Base-by-base conservation (phyloP, 2,797 vertebrate genomes). In the Meda fulgida region DNA sequence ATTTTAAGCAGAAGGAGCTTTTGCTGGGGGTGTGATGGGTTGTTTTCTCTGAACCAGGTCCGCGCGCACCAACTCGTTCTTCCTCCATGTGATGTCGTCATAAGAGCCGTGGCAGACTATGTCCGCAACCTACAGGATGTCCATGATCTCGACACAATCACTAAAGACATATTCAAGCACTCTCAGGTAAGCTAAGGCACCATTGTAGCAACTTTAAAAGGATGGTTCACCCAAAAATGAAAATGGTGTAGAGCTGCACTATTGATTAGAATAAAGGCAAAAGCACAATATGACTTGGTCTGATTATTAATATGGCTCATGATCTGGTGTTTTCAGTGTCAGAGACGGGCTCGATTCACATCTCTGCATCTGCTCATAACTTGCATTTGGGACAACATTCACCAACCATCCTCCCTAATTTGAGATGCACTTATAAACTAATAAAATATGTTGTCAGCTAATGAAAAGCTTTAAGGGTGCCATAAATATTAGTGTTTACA, bases 51-150 rank as follows among this genome's bases (percentile, higher is more conserved):
- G 90, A 85, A 21, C 10, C 88, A 99, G 98, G 97, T 99, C 92
- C 97, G 97, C 86, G 97, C 97, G 91, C 98, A 99, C 91, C 98
- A 99, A 92, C 95, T 99, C 58, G 97, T 99, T 90, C 95, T 99
- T 89, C 97, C 97, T 3, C 98, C 98, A 0, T 98, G 98, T 34
- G 97, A 99, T 66, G 97, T 98, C 18, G 97, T 99, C 69, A 98
- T 99, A 93, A 97, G 97, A 94, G 97, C 97, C 0, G 97, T 97
- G 84, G 97, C 97, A 3, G 96, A 97, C 90, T 99, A 98, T 8
- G 97, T 99, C 86, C 96, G 96, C 75, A 96, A 95, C 89, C 95
- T 99, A 92, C 96, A 95, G 76, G 97, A 98, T 92, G 94, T 97
- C 86, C 92, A 91, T 63, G 95, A 98, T 93, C 93, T 99, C 94